Base-by-base conservation (phyloP, 2,113 vertebrate species). In the Collichthys lucidus region DNA sequence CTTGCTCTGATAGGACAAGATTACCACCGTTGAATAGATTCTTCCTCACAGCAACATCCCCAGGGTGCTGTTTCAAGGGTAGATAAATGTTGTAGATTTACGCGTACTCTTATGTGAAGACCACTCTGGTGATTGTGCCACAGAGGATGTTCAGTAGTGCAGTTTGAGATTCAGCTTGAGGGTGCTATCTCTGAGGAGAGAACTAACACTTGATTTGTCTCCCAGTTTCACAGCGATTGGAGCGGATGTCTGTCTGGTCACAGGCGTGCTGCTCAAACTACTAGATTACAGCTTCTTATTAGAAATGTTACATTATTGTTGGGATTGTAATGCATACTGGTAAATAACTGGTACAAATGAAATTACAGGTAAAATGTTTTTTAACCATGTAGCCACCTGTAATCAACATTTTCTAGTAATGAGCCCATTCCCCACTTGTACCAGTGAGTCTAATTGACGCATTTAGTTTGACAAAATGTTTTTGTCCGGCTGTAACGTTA, bases 401-500 rank as follows among this genome's bases (percentile, higher is more conserved):
- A 29, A 70, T 79, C 59, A 40, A 26, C 42, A 60, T 47, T n/a
- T 71, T 59, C 56, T 50, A 15, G 22, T 1, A 22, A 11, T 64
- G 42, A 52, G 24, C 42, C 69, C 78, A 63, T 47, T n/a, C 55
- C 35, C 5, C 26, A 22, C 29, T 47, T 40, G 44, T 44, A 26
- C 62, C 46, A 80, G 63, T 84, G 80, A 69, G 69, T 75, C 71
- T 79, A 52, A 86, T 83, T 78, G 77, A 77, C 63, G 35, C 79
- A 60, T 65, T 88, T 89, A 46, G 76, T 86, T 64, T 56, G 65
- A 83, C 86, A 68, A 82, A 91, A 81, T 74, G 85, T 82, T 89
- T 87, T 86, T 52, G 42, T 86, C 67, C 57, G 60, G 59, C 77
- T 72, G 75, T 89, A 85, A 68, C 3, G 49, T 89, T 79, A 80